Percentiles rank a stretch among this genome's conserved stretches.
Evolutionary conservation across 2,113 vertebrate genomes (phyloP).

Genomic region (Macheiramphus alcinus): DNA sequence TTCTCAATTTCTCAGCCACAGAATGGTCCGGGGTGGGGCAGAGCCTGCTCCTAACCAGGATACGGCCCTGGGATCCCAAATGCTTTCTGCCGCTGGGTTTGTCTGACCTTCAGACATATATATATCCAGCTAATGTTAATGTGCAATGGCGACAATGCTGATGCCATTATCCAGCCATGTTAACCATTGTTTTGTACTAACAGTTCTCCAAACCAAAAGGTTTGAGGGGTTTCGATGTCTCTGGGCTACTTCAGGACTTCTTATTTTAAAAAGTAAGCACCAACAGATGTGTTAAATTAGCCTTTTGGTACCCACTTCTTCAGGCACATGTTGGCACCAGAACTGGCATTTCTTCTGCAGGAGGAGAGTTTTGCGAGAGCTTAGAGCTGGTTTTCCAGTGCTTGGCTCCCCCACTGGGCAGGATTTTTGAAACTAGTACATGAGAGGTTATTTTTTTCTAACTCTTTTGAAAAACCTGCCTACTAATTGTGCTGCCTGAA

Average conservation of each 20-base stretch:
- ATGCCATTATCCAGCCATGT: neutral
- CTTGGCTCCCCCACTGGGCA: neutral
- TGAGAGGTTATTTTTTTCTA: neutral
- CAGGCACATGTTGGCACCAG: neutral
- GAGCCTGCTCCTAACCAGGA: neutral
- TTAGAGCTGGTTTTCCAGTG: neutral
- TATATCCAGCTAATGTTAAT: neutral
- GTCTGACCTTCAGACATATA: neutral
- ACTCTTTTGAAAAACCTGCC: neutral
- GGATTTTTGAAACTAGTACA: neutral
- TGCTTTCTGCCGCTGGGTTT: neutral
- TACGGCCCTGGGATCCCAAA: neutral
- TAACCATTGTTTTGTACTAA: neutral
- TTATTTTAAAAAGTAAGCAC: neutral
- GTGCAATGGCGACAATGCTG: neutral
- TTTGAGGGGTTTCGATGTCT: neutral
- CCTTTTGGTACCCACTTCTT: neutral
- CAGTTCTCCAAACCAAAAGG: neutral
- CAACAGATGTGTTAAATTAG: neutral
- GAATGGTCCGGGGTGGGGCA: neutral
- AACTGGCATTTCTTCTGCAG: neutral
- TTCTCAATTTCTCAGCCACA: neutral
- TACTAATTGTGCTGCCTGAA: neutral
- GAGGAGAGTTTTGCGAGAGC: neutral
- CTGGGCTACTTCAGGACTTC: neutral